phyloP scores from a whole-genome alignment of 2,797 vertebrate genomes.

The Tarsius wallacei region DNA sequence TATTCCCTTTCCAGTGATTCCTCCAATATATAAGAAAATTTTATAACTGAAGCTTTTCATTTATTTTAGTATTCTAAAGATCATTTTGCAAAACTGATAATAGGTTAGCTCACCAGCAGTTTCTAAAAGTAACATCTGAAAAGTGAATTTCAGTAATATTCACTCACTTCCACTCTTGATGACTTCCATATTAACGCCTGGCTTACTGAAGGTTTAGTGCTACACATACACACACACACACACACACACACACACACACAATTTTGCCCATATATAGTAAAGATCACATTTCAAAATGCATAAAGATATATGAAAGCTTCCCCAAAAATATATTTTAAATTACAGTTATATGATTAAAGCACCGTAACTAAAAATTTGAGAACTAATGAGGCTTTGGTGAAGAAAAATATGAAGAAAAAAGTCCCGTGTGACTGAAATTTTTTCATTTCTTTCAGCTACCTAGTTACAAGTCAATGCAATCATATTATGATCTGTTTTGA shows the following conservation, averaged over 20 bases:
- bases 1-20: neutral
- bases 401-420: slow-evolving; percentile 46
- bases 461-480: slow-evolving; percentile 10
- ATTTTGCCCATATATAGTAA: neutral
- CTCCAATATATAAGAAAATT: neutral
- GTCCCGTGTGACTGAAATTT: neutral
- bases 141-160: slow-evolving; percentile 51
- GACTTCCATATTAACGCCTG: neutral
- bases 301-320: neutral
- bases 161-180: neutral
- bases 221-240: neutral
- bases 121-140: slow-evolving; percentile 6
- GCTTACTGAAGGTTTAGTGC: neutral
- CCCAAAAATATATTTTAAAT: slow-evolving; percentile 37
- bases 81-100: slow-evolving; percentile 44
- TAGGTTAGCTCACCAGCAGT: slow-evolving; percentile 12
- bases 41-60: slow-evolving; percentile 58
- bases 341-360: neutral
- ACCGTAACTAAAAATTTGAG: slow-evolving; percentile 34
- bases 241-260: neutral
- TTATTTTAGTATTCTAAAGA: slow-evolving; percentile 43
- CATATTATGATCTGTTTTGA: neutral
- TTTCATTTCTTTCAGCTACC: slow-evolving; percentile 20
- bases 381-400: slow-evolving; percentile 57
- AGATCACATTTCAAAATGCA: neutral